Percentiles rank a stretch among this genome's conserved stretches.
These are phyloP conservation scores for Serinus canaria DNA, from an alignment of 2,113 vertebrate species.

Conservation along the genomic window DNA sequence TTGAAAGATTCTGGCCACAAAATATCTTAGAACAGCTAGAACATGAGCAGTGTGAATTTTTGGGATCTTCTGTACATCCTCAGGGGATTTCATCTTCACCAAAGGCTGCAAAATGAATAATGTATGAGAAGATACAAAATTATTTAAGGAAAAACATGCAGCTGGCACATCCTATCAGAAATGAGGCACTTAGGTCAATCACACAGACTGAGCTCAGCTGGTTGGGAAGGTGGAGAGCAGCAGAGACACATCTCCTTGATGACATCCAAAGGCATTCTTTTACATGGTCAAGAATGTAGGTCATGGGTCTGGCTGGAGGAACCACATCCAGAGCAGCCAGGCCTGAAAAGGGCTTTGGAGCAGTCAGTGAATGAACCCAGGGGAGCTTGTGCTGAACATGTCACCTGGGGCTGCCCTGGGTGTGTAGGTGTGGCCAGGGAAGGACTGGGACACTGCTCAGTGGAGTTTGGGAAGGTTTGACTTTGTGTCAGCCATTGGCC, in stretches of 20 bases:
- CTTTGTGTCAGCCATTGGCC: not conserved
- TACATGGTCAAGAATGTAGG: not conserved
- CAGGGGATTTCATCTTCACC: not conserved
- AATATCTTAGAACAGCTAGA: not conserved
- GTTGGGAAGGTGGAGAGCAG: not conserved
- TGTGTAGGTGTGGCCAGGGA: not conserved
- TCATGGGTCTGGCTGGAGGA: not conserved
- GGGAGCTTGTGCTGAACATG: not conserved
- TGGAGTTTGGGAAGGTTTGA: not conserved
- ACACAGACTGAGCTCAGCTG: not conserved
- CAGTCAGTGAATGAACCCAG: not conserved
- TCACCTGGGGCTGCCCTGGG: not conserved
- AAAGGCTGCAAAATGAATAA: not conserved
- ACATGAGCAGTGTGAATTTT: not conserved
- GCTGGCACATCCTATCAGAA: not conserved
- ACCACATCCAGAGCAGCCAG: not conserved
- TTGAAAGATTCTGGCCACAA: not conserved
- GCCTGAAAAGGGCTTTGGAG: not conserved
- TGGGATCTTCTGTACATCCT: not conserved
- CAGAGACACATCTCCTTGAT: not conserved
- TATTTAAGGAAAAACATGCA: not conserved
- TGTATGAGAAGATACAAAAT: not conserved
- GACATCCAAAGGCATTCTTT: not conserved
- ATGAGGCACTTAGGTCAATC: not conserved
- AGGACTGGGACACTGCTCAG: not conserved